Conservation (phyloP, 2,113 vertebrate genomes). For the Chaetorhynchus papuensis region DNA sequence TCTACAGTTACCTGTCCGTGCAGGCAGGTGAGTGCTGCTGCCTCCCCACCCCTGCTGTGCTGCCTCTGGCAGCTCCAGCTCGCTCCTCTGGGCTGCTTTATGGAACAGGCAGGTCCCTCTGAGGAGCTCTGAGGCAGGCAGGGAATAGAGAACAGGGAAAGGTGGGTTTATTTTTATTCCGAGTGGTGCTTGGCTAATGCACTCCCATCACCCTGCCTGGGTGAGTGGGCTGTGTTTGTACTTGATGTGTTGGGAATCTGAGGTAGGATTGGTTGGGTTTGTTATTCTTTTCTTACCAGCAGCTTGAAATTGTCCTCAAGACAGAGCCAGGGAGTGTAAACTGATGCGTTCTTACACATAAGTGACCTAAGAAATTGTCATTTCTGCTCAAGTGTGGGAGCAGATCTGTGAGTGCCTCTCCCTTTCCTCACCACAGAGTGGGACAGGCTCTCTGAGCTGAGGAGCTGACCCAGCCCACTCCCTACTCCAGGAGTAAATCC, state of each 20-base stretch:
- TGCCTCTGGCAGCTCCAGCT: not conserved
- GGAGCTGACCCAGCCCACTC: not conserved
- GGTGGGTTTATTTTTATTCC: not conserved
- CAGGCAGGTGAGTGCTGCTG: constrained; percentile 73
- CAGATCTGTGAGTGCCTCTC: not conserved
- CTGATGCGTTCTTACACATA: not conserved
- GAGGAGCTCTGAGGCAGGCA: not conserved
- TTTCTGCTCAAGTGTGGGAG: not conserved
- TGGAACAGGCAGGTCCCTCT: not conserved
- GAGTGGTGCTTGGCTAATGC: not conserved
- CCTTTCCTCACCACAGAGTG: not conserved
- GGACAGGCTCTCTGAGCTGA: not conserved
- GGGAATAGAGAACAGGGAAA: not conserved
- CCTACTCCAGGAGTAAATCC: not conserved
- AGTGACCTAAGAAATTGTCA: not conserved
- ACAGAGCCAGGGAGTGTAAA: not conserved
- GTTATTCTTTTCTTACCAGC: not conserved
- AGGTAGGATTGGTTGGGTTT: not conserved
- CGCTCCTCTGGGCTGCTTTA: not conserved
- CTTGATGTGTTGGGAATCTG: not conserved
- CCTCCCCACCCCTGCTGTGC: not conserved
- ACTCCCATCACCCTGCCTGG: not conserved
- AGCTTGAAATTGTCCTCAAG: not conserved
- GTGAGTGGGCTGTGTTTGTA: not conserved
- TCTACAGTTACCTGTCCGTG: constrained; percentile 76